phyloP scores from a whole-genome alignment of 2,113 vertebrate genomes.

The Melanocharis versteri region DNA sequence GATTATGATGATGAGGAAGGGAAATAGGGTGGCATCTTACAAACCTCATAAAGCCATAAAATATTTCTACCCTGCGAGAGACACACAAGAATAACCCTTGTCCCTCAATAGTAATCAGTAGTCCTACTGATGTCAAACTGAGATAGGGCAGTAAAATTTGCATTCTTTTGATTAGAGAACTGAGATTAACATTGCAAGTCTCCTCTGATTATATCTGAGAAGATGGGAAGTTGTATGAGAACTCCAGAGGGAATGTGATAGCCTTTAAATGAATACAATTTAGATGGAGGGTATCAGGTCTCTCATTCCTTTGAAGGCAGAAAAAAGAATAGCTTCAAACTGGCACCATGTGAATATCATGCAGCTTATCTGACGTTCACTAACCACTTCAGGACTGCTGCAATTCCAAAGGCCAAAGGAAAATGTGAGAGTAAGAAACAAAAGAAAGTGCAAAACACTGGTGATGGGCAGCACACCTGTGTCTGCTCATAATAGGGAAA shows the following conservation, averaged over 20 bases:
- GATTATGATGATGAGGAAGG: background rate
- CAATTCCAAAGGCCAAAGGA: background rate
- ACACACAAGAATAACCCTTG: slow-evolving; percentile 2
- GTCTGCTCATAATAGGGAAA: background rate
- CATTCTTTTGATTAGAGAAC: slow-evolving; percentile 41
- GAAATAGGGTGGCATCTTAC: background rate
- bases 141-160: slow-evolving; percentile 21
- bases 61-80: background rate
- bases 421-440: background rate
- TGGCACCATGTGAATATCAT: background rate
- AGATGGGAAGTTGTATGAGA: background rate
- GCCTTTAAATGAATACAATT: background rate
- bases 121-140: slow-evolving; percentile 1
- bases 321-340: background rate
- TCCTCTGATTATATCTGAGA: slow-evolving; percentile 8
- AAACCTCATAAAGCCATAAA: background rate
- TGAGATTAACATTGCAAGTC: slow-evolving; percentile 15
- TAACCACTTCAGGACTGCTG: background rate
- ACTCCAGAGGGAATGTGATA: background rate
- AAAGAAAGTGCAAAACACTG: background rate
- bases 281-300: background rate
- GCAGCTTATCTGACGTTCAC: background rate
- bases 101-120: slow-evolving; percentile 7
- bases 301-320: background rate
- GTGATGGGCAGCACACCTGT: background rate